phyloP scores from a whole-genome alignment of 1,140 invertebrate species.

The Ectropis grisescens region DNA sequence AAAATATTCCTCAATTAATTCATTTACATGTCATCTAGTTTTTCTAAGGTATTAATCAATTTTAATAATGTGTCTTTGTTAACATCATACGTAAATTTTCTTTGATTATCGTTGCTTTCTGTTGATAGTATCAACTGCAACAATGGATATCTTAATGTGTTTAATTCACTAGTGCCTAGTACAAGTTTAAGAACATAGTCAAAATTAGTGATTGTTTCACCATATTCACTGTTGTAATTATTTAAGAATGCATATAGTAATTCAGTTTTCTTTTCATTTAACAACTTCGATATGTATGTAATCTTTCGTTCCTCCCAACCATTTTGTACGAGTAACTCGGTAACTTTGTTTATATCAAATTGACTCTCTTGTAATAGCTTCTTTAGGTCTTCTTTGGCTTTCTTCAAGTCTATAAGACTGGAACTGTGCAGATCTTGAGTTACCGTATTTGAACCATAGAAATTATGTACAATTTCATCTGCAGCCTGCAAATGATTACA shows the following conservation, averaged over 20 bases:
- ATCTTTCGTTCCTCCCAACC: constrained; percentile 23
- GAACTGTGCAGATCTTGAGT: too few species aligned
- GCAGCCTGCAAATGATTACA: constrained; percentile 9
- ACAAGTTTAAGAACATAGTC: constrained; percentile 49
- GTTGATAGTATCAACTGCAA: constrained; percentile 32
- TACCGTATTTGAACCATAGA: constrained; percentile 10
- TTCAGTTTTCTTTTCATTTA: constrained; percentile 27
- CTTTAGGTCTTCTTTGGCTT: constrained; percentile 24
- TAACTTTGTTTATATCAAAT: constrained; percentile 19
- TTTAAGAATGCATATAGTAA: constrained; percentile 30
- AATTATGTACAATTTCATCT: constrained; percentile 10
- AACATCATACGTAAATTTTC: constrained; percentile 32
- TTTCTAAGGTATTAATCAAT: constrained; percentile 36
- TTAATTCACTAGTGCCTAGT: constrained; percentile 45
- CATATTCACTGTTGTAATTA: constrained; percentile 32
- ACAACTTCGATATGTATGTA: constrained; percentile 12
- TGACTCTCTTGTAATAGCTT: constrained; percentile 21
- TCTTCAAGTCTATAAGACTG: constrained; percentile 6
- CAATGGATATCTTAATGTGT: constrained; percentile 40
- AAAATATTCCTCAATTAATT: too few species aligned
- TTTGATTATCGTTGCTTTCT: constrained; percentile 16
- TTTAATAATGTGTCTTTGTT: constrained; percentile 35
- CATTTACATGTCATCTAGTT: too few species aligned
- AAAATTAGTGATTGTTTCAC: constrained; percentile 35
- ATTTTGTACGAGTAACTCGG: constrained; percentile 12